A percentile compares a stretch with the other conserved stretches of the same genome.
phyloP scores from a whole-genome alignment of 2,113 vertebrate species.

The Neolamprologus cancellatus region DNA sequence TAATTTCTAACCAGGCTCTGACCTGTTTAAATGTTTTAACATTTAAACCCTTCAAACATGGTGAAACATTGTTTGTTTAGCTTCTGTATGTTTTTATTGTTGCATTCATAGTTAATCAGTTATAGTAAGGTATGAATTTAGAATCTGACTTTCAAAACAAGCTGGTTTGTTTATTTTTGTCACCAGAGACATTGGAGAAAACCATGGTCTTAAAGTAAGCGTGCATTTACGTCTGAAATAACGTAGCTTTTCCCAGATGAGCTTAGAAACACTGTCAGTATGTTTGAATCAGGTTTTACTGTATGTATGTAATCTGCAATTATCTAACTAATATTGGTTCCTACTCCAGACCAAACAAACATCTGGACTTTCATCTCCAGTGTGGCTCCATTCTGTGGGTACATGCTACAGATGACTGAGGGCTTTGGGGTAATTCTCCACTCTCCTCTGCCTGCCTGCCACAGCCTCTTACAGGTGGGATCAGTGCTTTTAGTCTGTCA shows the following conservation, averaged over 20 bases:
- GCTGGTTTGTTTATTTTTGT: not conserved
- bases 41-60: not conserved
- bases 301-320: not conserved
- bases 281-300: not conserved
- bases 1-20: not conserved
- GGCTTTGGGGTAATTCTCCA: conserved; percentile 29
- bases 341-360: conserved; percentile 32
- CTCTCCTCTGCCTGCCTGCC: conserved; percentile 66
- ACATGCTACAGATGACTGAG: conserved; percentile 17
- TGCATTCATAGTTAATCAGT: not conserved
- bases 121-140: not conserved
- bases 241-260: not conserved
- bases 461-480: conserved; percentile 56
- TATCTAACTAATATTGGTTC: not conserved
- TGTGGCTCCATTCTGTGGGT: conserved; percentile 40
- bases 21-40: not conserved
- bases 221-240: not conserved
- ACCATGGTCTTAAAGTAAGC: not conserved
- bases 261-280: not conserved
- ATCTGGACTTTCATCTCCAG: conserved; percentile 47
- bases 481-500: not conserved
- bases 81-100: not conserved
- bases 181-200: not conserved
- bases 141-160: not conserved
- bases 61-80: not conserved